Conservation (phyloP, 2,888 invertebrate genomes). For the Escarpia spicata region DNA sequence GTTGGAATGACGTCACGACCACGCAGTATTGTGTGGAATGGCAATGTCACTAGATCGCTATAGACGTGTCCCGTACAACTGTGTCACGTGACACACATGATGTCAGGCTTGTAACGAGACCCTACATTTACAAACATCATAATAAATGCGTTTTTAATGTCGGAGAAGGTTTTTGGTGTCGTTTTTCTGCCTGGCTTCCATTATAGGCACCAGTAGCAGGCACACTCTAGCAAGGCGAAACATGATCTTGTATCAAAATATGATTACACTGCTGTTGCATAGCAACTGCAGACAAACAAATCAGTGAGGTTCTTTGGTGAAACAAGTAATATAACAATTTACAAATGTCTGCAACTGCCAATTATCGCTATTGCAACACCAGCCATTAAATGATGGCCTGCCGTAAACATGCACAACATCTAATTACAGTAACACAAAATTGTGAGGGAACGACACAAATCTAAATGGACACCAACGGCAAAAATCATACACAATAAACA, state of each 20-base stretch:
- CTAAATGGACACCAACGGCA: background rate
- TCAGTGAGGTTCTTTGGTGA: constrained; percentile 11
- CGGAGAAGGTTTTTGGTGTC: background rate
- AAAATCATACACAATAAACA: constrained; percentile 10
- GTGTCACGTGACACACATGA: background rate
- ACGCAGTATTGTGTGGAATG: background rate
- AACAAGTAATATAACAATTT: background rate
- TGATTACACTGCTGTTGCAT: background rate
- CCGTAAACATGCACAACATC: background rate
- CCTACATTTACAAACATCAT: background rate
- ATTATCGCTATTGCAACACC: background rate
- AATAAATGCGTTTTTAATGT: background rate
- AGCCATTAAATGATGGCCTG: background rate
- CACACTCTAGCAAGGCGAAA: background rate
- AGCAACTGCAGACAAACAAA: background rate
- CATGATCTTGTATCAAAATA: background rate
- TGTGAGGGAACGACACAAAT: background rate
- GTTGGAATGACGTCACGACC: background rate
- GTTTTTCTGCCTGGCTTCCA: background rate
- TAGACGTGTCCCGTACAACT: background rate
- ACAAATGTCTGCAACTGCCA: background rate
- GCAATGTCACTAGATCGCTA: background rate
- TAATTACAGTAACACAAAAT: background rate
- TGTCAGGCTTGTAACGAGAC: background rate
- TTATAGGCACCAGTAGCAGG: background rate